Evolutionary conservation across 1,140 invertebrate genomes (phyloP).

Genomic region (Dendrolimus kikuchii): DNA sequence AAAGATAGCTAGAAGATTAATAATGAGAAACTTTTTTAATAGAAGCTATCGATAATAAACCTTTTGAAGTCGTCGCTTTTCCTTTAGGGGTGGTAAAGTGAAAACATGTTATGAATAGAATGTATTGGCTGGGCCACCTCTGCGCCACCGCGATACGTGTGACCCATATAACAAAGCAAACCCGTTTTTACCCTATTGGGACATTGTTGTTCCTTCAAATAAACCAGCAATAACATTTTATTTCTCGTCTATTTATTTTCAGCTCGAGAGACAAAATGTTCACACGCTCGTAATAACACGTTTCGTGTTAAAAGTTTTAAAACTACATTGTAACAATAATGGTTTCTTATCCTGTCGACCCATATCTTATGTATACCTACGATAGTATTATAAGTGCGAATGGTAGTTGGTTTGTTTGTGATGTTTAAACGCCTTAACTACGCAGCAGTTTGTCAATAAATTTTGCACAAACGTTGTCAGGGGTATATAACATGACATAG

Average conservation of each 20-base stretch:
- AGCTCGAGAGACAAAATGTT: conserved; percentile 18
- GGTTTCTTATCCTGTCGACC: conserved; percentile 6
- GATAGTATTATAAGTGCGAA: too few species aligned
- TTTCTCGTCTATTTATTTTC: conserved; percentile 16
- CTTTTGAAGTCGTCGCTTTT: too few species aligned
- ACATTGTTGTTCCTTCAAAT: conserved; percentile 12
- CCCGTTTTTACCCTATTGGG: conserved; percentile 9
- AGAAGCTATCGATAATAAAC: too few species aligned
- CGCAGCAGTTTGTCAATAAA: too few species aligned
- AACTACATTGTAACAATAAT: conserved; percentile 24
- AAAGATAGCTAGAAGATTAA: too few species aligned
- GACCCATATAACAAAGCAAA: conserved; percentile 14
- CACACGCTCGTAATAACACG: conserved; percentile 16
- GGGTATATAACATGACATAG: too few species aligned
- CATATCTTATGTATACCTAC: too few species aligned
- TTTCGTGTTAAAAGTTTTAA: conserved; percentile 19
- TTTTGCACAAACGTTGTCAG: too few species aligned
- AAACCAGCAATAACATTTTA: conserved; percentile 14
- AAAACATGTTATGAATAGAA: conserved; percentile 16
- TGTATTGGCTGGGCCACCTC: conserved; percentile 21
- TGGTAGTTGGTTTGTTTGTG: too few species aligned
- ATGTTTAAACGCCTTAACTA: too few species aligned
- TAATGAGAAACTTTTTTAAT: too few species aligned
- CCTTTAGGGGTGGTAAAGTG: conserved; percentile 4
- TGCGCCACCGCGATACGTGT: conserved; percentile 9